Evolutionary conservation across 2,888 invertebrate genomes (phyloP).

Genomic region (Cryptus viduatorius): DNA sequence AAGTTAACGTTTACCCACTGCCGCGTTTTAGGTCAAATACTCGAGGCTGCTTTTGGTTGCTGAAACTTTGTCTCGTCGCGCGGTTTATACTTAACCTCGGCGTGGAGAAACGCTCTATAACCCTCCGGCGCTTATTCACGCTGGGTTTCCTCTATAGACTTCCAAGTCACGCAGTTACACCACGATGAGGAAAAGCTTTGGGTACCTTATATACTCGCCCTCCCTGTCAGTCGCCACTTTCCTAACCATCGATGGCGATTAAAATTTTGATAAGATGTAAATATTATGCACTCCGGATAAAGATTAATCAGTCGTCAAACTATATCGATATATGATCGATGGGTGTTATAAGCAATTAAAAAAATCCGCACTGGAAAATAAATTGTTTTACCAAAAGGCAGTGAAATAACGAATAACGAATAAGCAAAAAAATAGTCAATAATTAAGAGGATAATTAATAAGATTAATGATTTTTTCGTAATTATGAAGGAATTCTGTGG

Average conservation of each 20-base stretch:
- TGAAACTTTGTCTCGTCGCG: conserved; percentile 36
- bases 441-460: too few relatives aligned
- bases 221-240: not conserved
- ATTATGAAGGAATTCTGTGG: too few relatives aligned
- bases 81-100: conserved; percentile 38
- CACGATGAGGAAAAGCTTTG: conserved; percentile 37
- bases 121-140: conserved; percentile 36
- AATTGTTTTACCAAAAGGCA: too few relatives aligned
- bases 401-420: too few relatives aligned
- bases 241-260: not conserved
- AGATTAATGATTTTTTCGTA: too few relatives aligned
- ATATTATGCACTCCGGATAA: not conserved
- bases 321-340: not conserved
- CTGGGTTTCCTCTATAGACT: conserved; percentile 4
- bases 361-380: too few relatives aligned
- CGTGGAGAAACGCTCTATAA: conserved; percentile 20
- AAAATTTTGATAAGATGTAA: conserved; percentile 14
- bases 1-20: conserved; percentile 41
- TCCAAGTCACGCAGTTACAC: not conserved
- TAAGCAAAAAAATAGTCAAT: not conserved
- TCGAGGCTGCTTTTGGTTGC: conserved; percentile 27
- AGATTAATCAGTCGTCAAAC: conserved; percentile 5
- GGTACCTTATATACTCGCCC: conserved; percentile 58
- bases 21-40: conserved; percentile 37
- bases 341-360: not conserved